phyloP scores from a whole-genome alignment of 2,113 vertebrate genomes.

The Microcebus ravelobensis region DNA sequence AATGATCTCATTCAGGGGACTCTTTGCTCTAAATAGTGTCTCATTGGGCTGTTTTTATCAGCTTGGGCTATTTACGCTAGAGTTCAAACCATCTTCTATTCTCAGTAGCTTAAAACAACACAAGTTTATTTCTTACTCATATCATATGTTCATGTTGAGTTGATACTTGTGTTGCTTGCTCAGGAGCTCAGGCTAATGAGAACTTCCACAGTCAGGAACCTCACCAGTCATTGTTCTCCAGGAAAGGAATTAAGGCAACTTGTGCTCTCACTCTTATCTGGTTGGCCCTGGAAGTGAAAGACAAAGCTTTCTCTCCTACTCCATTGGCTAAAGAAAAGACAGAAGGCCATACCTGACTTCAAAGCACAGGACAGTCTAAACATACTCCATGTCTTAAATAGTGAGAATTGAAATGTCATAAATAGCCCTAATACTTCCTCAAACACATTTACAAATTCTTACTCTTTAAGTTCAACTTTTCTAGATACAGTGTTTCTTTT shows the following conservation, averaged over 20 bases:
- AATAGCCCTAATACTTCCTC: background rate
- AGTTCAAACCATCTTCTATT: background rate
- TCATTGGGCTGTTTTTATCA: background rate
- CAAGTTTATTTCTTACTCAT: background rate
- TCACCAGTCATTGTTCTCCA: background rate
- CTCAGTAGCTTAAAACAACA: background rate
- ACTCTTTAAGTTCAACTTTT: background rate
- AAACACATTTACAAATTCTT: background rate
- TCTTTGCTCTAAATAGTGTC: background rate
- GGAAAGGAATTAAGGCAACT: background rate
- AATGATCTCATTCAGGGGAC: background rate
- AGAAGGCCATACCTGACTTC: background rate
- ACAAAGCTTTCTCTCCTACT: background rate
- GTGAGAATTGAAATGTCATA: background rate
- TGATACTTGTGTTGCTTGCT: background rate
- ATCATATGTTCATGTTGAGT: rapidly evolving
- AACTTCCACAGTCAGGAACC: background rate
- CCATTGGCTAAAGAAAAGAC: background rate
- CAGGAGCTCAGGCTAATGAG: background rate
- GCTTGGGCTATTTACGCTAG: background rate
- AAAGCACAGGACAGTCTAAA: background rate
- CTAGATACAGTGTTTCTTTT: background rate
- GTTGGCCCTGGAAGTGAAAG: background rate
- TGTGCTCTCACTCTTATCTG: background rate
- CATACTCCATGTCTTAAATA: background rate